Evolutionary conservation across 2,113 vertebrate genomes (phyloP), one percentile per base, ranked within the genome.

Genomic region (Myiagra hebetior): DNA sequence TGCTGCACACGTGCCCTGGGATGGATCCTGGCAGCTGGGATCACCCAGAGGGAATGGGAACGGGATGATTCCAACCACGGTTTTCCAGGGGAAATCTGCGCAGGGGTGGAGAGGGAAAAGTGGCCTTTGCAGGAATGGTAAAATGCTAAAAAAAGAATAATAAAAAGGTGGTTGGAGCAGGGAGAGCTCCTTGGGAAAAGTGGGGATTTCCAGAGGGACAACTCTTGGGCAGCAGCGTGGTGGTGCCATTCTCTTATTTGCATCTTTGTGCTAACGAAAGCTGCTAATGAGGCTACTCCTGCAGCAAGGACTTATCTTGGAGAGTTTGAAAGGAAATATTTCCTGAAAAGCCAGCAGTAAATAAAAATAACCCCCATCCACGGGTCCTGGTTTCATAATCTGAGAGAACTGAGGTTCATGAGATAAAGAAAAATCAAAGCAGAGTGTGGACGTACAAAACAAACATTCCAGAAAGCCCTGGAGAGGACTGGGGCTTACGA

Each of bases 221-320:
- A 1, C 3, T 1, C 30, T 65, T 15, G 39, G 76, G 8, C 11
- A 53, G 70, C 0, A 0, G 9, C 6, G 5, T 26, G 70, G 37
- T 21, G 60, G 16, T 53, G 37, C 9, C 6, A 1, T 22, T 79
- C 73, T 49, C 26, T 55, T 9, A 26, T 62, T 63, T 83, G 57
- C 35, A 18, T 49, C 69, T 76, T 39, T 15, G 37, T 39, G 31
- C 60, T 67, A 15, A 62, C 19, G 35, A 16, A 39, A 39, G 68
- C 64, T 88, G 41, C 59, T 93, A 41, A 78, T 37, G 55, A 83
- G 47, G 24, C 47, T 47, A 2, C 68, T 79, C 28, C 64, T 73
- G 11, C 18, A 72, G 76, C 50, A 50, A 4, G 17, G 14, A 53
- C 26, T 67, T 35, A 12, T 33, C 82, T 56, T 1, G 2, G 78